Conservation (phyloP, 2,797 vertebrate genomes). For the Buceros bicornis region DNA sequence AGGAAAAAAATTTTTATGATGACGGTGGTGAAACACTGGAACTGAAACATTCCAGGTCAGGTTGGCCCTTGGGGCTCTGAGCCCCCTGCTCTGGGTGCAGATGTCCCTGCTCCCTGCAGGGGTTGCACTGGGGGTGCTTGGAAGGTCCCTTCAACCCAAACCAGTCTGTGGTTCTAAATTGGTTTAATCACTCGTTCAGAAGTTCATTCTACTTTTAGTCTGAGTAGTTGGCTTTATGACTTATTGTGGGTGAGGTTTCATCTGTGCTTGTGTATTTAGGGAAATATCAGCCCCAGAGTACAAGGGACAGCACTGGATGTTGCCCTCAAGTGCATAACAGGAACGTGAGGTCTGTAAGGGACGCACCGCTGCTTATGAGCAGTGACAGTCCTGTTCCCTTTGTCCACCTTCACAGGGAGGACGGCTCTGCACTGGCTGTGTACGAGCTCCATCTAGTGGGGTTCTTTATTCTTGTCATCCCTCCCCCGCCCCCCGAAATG, state of each 20-base stretch:
- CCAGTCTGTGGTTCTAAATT: not conserved
- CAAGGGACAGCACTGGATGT: not conserved
- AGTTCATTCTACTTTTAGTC: not conserved
- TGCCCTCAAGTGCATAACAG: not conserved
- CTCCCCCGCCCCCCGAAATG: not conserved
- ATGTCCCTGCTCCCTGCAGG: not conserved
- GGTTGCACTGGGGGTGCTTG: not conserved
- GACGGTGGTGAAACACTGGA: not conserved
- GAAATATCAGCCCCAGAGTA: not conserved
- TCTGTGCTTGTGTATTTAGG: not conserved
- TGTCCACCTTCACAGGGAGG: not conserved
- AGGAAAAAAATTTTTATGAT: rapidly evolving
- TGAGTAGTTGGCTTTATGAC: not conserved
- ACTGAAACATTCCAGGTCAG: not conserved
- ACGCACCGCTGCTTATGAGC: rapidly evolving
- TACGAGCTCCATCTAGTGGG: conserved; percentile 56
- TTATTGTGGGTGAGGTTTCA: not conserved
- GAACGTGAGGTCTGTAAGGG: not conserved
- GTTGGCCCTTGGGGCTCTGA: not conserved
- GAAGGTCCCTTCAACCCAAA: not conserved
- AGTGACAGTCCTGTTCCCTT: rapidly evolving
- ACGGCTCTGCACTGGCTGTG: not conserved
- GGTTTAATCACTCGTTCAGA: not conserved
- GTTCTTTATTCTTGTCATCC: too few relatives aligned
- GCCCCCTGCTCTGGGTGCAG: too few relatives aligned